These are phyloP conservation scores for Leptopilina syphax DNA, from an alignment of 2,888 invertebrate genomes.

Conservation along the genomic window DNA sequence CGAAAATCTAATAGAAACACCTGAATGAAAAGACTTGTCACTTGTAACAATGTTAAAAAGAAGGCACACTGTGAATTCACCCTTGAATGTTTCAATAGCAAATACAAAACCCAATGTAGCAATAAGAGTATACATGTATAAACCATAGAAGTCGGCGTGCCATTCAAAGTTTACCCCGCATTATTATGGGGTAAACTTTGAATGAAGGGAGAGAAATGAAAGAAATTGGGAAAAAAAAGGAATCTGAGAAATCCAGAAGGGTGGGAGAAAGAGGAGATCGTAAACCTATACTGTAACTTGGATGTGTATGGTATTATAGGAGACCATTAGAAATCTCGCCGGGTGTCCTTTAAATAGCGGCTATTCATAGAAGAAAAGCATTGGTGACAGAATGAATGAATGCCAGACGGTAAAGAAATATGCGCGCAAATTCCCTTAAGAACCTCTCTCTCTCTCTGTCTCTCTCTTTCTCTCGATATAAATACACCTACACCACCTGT, in stretches of 20 bases:
- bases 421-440: slow-evolving; percentile 62
- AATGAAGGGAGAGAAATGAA: slow-evolving; percentile 4
- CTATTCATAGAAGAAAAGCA: slow-evolving; percentile 69
- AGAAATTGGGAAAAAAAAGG: slow-evolving; percentile 10
- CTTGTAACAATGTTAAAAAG: slow-evolving; percentile 19
- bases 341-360: slow-evolving; percentile 69
- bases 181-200: background rate
- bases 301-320: slow-evolving; percentile 5
- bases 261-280: background rate
- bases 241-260: slow-evolving; percentile 23
- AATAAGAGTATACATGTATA: background rate
- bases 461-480: slow-evolving; percentile 54
- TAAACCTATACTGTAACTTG: background rate
- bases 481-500: slow-evolving; percentile 71
- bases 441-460: background rate
- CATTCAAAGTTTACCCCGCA: slow-evolving; percentile 23
- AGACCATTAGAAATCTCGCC: slow-evolving; percentile 56
- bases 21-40: slow-evolving; percentile 24
- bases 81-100: slow-evolving; percentile 29
- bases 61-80: slow-evolving; percentile 21
- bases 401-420: slow-evolving; percentile 58
- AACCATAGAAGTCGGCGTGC: slow-evolving; percentile 13
- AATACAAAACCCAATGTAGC: slow-evolving; percentile 31
- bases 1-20: slow-evolving; percentile 9
- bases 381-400: slow-evolving; percentile 67